Evolutionary conservation across 2,888 invertebrate species (phyloP).

Genomic region (Endotricha flammealis): DNA sequence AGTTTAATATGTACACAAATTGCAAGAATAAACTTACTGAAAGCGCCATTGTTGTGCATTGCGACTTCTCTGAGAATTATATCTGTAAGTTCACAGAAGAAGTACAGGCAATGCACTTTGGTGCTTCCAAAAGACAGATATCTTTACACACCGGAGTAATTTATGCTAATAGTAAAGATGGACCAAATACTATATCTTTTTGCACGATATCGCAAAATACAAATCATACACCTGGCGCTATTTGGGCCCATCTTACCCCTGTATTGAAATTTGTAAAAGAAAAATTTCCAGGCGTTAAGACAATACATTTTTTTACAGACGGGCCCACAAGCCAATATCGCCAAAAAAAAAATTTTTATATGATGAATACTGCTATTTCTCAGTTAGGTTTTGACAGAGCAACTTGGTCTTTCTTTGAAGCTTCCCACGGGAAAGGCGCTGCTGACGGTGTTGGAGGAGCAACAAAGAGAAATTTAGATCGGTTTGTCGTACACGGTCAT

Average conservation of each 20-base stretch:
- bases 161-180: slow-evolving; percentile 3
- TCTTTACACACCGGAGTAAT: slow-evolving; percentile 17
- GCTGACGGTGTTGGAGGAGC: slow-evolving; percentile 21
- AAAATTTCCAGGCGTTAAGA: no score
- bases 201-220: not conserved
- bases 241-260: no score
- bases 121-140: slow-evolving; percentile 14
- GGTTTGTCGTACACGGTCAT: slow-evolving; percentile 12
- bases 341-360: slow-evolving; percentile 1
- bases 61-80: slow-evolving; percentile 19
- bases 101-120: slow-evolving; percentile 18
- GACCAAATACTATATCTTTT: slow-evolving; percentile 2
- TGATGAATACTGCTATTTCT: slow-evolving; percentile 1
- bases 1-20: slow-evolving; percentile 4
- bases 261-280: no score
- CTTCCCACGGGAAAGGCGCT: slow-evolving; percentile 20
- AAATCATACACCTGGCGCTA: slow-evolving; percentile 1
- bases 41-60: slow-evolving; percentile 10
- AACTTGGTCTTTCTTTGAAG: slow-evolving; percentile 18
- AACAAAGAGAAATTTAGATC: slow-evolving; percentile 17
- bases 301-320: no score
- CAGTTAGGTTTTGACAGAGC: slow-evolving; percentile 9
- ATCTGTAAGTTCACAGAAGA: slow-evolving; percentile 12
- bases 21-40: slow-evolving; percentile 2
- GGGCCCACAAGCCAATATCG: no score